Evolutionary conservation across 2,888 invertebrate species (phyloP).

Genomic region (Candidula unifasciata): DNA sequence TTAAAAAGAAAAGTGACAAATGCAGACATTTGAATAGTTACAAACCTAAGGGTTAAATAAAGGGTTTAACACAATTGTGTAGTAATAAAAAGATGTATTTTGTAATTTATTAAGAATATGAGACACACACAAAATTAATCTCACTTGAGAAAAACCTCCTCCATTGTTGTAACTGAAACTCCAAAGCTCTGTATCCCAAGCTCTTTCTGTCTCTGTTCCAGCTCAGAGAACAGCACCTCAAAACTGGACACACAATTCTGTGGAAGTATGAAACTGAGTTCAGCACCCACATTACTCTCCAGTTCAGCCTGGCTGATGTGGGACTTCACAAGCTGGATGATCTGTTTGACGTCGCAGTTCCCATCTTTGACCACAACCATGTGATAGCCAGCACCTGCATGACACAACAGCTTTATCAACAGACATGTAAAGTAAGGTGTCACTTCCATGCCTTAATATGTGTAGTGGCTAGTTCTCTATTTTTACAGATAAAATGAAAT

Average conservation of each 20-base stretch:
- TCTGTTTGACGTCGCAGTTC: constrained; percentile 78
- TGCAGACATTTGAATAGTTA: no score
- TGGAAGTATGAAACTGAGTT: constrained; percentile 75
- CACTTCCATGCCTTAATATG: no score
- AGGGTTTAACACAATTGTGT: no score
- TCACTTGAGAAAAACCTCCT: constrained; percentile 84
- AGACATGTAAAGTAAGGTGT: background rate
- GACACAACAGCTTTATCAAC: background rate
- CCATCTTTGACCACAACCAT: constrained; percentile 83
- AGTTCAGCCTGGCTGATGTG: constrained; percentile 84
- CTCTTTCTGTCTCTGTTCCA: constrained; percentile 71
- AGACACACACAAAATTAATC: no score
- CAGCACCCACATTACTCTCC: constrained; percentile 73
- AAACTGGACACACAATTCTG: constrained; percentile 69
- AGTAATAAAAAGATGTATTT: no score
- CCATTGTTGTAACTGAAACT: constrained; percentile 89
- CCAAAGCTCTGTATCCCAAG: constrained; percentile 88
- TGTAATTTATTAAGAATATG: no score
- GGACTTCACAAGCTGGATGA: constrained; percentile 82
- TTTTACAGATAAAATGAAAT: no score
- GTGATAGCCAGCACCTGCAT: constrained; percentile 87
- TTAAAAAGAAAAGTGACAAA: no score
- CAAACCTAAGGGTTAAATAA: no score
- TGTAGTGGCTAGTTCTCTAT: no score
- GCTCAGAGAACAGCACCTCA: constrained; percentile 68